A percentile compares a stretch with the other conserved stretches of the same genome.
Conservation (phyloP, 2,888 invertebrate genomes). For the Pachydiplax longipennis region DNA sequence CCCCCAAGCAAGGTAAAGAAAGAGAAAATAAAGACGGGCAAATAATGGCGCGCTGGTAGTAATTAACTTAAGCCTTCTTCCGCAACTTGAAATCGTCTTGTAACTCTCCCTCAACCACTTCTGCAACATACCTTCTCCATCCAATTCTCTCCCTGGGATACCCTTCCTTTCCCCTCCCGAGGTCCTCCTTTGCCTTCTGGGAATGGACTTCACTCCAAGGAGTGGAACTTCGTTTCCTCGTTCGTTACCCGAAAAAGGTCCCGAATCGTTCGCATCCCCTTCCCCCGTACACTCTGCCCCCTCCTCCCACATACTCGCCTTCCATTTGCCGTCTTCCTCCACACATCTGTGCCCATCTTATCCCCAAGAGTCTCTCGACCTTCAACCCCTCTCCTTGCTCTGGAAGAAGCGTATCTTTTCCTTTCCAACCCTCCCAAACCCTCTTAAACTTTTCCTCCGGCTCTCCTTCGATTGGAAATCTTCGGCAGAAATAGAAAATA, state of each 20-base stretch:
- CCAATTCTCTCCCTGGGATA: not conserved
- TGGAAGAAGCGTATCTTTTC: not conserved
- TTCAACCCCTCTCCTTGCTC: not conserved
- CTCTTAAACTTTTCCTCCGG: not conserved
- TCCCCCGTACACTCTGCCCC: not conserved
- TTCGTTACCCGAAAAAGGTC: constrained; percentile 30
- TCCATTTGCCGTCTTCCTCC: not conserved
- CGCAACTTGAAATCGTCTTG: not conserved
- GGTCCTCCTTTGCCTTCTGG: not conserved
- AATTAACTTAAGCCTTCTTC: constrained; percentile 38
- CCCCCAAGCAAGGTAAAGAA: too few species aligned
- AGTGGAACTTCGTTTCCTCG: constrained; percentile 36
- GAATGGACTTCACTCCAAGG: constrained; percentile 4
- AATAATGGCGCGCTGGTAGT: not conserved
- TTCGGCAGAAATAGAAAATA: not conserved
- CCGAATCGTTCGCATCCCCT: not conserved
- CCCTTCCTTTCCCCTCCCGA: not conserved
- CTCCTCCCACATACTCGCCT: not conserved
- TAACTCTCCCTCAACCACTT: not conserved
- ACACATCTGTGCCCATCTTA: constrained; percentile 27
- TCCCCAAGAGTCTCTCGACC: constrained; percentile 21
- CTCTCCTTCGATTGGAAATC: too few species aligned
- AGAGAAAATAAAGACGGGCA: not conserved
- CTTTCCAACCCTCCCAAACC: not conserved
- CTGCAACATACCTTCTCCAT: not conserved